phyloP scores from a whole-genome alignment of 23 tunicate species.

The Styela plicata region DNA sequence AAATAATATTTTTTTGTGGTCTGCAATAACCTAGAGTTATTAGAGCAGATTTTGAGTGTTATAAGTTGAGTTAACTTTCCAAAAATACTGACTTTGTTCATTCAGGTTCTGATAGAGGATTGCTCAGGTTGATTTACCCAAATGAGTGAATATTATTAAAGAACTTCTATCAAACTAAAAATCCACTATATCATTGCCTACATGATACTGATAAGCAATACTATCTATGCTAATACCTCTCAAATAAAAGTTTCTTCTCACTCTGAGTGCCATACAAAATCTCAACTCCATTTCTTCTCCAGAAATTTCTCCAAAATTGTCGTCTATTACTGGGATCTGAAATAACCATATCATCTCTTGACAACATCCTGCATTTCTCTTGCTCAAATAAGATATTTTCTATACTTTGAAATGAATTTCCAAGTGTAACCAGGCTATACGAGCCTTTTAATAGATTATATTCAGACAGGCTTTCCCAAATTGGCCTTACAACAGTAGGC shows the following conservation, averaged over 20 bases:
- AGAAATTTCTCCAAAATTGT: conserved; percentile 20
- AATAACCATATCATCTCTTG: background rate
- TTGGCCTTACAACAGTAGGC: background rate
- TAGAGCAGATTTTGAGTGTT: no score
- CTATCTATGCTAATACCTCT: background rate
- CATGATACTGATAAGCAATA: no score
- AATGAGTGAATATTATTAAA: background rate
- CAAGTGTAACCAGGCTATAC: background rate
- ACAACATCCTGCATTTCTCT: background rate
- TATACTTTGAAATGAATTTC: conserved; percentile 6
- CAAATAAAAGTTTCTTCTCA: conserved; percentile 1
- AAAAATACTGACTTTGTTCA: no score
- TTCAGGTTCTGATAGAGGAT: no score
- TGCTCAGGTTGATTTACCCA: no score
- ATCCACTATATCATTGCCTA: no score
- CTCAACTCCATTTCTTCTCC: conserved; percentile 14
- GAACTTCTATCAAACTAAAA: no score
- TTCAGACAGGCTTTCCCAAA: background rate
- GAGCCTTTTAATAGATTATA: background rate
- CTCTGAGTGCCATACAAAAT: background rate
- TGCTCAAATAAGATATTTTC: background rate
- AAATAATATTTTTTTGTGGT: no score
- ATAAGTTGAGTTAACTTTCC: no score
- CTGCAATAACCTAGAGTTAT: no score
- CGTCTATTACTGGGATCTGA: background rate